Conservation (phyloP, 2,113 vertebrate species). For the Sciurus niger region DNA sequence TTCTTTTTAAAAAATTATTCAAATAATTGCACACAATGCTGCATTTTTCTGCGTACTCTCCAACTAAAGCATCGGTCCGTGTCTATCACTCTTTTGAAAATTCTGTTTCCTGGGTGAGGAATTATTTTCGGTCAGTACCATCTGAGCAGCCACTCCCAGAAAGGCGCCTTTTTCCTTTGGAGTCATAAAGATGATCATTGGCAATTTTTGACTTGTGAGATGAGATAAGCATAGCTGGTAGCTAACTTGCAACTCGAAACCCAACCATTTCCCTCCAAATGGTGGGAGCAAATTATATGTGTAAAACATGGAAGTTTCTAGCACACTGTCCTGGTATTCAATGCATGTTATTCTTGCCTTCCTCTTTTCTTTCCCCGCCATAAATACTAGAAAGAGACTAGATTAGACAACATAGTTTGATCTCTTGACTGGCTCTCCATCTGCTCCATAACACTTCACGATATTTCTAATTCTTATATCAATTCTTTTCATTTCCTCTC, state of each 20-base stretch:
- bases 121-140: constrained; percentile 74
- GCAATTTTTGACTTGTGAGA: constrained; percentile 27
- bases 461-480: no score
- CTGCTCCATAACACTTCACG: background rate
- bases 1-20: constrained; percentile 61
- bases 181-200: background rate
- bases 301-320: background rate
- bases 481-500: constrained; percentile 24
- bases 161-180: background rate
- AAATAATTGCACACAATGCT: constrained; percentile 64
- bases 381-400: background rate
- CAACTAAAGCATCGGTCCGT: constrained; percentile 71
- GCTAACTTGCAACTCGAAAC: background rate
- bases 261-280: background rate
- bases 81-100: constrained; percentile 73
- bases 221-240: background rate
- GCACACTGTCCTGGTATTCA: background rate
- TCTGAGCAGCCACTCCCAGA: background rate
- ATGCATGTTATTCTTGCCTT: background rate
- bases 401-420: background rate
- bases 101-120: constrained; percentile 69
- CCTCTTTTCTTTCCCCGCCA: no score
- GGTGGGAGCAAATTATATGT: background rate
- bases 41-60: constrained; percentile 29
- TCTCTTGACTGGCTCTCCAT: constrained; percentile 23